Percentiles rank a stretch among this genome's conserved stretches.
Evolutionary conservation across 1,140 invertebrate species (phyloP).

Genomic region (Oncopodura yosiiana): DNA sequence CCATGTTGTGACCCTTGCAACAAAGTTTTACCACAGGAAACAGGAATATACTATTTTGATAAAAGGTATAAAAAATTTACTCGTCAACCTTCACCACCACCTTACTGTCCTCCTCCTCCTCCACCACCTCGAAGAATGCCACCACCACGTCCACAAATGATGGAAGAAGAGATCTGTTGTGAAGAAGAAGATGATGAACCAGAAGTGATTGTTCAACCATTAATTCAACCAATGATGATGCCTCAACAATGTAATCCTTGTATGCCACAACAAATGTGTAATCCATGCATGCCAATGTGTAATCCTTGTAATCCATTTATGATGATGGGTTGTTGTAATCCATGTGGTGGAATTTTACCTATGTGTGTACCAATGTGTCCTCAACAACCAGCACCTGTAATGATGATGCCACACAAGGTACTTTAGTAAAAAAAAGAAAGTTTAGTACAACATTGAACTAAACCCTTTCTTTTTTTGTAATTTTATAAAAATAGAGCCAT

Average conservation of each 20-base stretch:
- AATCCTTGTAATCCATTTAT: neutral
- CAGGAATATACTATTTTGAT: neutral
- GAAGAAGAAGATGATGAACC: neutral
- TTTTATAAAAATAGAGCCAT: neutral
- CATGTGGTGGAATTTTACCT: neutral
- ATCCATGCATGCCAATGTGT: neutral
- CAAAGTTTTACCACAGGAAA: neutral
- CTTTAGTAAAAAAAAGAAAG: neutral
- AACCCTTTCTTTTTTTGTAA: no score
- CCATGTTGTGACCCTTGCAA: neutral
- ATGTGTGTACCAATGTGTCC: neutral
- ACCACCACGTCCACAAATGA: no score
- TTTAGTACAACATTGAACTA: no score
- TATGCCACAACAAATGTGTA: neutral
- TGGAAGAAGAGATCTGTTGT: neutral
- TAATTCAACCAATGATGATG: neutral
- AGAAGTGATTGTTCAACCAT: neutral
- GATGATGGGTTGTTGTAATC: neutral
- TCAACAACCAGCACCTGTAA: neutral
- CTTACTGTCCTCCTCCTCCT: no score
- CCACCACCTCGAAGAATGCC: no score
- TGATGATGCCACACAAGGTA: neutral
- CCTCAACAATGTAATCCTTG: neutral
- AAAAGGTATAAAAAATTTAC: neutral
- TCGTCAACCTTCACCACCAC: neutral